Evolutionary conservation across 2,888 invertebrate genomes (phyloP).

Genomic region (Stomorhina lunata): DNA sequence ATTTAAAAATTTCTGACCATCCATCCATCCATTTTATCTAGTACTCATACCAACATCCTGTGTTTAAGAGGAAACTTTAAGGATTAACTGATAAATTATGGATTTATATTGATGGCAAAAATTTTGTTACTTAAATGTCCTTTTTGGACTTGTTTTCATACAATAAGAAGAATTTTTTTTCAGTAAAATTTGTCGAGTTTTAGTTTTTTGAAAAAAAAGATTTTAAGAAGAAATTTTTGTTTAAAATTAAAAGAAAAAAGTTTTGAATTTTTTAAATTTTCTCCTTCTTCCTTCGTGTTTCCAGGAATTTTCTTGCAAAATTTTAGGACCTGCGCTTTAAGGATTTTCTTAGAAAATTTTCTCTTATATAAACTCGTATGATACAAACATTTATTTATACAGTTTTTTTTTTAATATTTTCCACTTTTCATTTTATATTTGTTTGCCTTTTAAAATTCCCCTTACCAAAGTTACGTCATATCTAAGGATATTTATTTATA

Average conservation of each 20-base stretch:
- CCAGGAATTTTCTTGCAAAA: neutral
- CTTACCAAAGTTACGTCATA: conserved; percentile 54
- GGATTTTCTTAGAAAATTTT: neutral
- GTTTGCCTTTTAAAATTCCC: neutral
- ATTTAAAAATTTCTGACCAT: conserved; percentile 30
- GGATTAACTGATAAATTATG: neutral
- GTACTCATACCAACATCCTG: too few species aligned
- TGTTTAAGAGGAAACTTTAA: neutral
- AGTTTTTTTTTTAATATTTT: neutral
- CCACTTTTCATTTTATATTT: neutral
- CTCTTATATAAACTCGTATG: conserved; percentile 56
- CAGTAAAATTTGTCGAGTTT: too few species aligned
- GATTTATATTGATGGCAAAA: neutral
- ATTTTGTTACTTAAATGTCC: neutral
- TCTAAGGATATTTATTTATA: conserved; percentile 23
- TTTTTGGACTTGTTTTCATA: neutral
- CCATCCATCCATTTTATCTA: too few species aligned
- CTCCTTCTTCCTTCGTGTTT: neutral
- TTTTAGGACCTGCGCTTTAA: conserved; percentile 46
- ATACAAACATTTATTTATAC: conserved; percentile 29
- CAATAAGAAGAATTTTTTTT: neutral
- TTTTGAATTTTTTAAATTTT: neutral
- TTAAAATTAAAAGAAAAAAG: neutral
- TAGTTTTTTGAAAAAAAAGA: neutral
- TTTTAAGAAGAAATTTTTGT: neutral